Conservation (phyloP, 2,888 invertebrate species). For the Stenolophus ochropezus region DNA sequence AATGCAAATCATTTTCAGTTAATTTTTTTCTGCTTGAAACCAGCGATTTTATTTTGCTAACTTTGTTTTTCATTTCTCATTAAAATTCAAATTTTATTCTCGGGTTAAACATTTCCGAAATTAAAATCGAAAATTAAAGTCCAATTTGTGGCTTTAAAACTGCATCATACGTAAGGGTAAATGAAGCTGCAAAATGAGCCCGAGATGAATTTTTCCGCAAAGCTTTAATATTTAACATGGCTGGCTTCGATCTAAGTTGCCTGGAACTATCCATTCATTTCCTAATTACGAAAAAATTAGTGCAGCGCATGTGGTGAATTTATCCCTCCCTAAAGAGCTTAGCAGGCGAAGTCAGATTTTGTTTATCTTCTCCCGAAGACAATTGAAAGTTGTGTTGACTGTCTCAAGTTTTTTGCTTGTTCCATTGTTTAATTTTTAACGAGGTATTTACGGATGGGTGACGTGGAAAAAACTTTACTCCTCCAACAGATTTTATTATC, state of each 20-base stretch:
- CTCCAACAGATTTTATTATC: conserved; percentile 25
- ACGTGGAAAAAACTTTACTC: conserved; percentile 46
- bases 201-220: background rate
- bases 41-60: background rate
- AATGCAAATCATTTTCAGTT: background rate
- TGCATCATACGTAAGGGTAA: background rate
- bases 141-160: background rate
- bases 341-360: conserved; percentile 30
- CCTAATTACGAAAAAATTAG: background rate
- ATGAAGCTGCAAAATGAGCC: background rate
- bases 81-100: background rate
- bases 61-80: background rate
- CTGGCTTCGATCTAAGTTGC: background rate
- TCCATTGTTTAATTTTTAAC: conserved; percentile 60
- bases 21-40: background rate
- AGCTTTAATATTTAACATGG: background rate
- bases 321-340: background rate
- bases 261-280: background rate
- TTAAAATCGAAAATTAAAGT: background rate
- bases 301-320: background rate
- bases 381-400: conserved; percentile 44
- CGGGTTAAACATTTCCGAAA: background rate
- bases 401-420: conserved; percentile 48
- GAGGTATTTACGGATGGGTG: conserved; percentile 51
- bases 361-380: conserved; percentile 45